These are phyloP conservation scores for Vandiemenella viatica DNA, from an alignment of 2,888 invertebrate species.

Conservation along the genomic window DNA sequence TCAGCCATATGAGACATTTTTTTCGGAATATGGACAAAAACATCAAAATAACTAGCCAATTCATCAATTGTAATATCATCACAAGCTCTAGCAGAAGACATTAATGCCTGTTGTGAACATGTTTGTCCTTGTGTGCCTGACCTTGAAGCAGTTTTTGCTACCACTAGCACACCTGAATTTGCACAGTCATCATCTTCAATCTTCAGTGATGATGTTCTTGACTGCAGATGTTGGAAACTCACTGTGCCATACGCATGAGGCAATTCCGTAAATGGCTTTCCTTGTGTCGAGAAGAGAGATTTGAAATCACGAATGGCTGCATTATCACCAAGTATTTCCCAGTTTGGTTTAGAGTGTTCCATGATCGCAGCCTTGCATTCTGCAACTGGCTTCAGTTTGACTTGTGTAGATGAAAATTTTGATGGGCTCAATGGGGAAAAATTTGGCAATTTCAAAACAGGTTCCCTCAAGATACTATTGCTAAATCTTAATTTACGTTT, in stretches of 20 bases:
- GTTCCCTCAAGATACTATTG: slow-evolving; percentile 8
- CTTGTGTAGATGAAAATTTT: slow-evolving; percentile 3
- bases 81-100: slow-evolving; percentile 30
- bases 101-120: slow-evolving; percentile 67
- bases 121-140: slow-evolving; percentile 15
- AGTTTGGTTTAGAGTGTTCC: background rate
- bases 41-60: slow-evolving; percentile 88
- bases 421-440: background rate
- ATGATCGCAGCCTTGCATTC: background rate
- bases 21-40: slow-evolving; percentile 88
- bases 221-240: slow-evolving; percentile 7
- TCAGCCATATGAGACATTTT: slow-evolving; percentile 97
- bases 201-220: background rate
- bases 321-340: slow-evolving; percentile 2
- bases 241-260: slow-evolving; percentile 2
- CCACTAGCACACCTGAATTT: background rate
- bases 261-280: background rate
- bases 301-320: slow-evolving; percentile 7
- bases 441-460: slow-evolving; percentile 8
- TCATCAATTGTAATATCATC: slow-evolving; percentile 84
- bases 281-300: slow-evolving; percentile 5
- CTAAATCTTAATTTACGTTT: slow-evolving; percentile 1
- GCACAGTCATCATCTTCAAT: background rate
- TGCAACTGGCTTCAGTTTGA: background rate
- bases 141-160: background rate